Percentiles rank a stretch among this genome's conserved stretches.
These are phyloP conservation scores for Myotis planiceps DNA, from an alignment of 2,797 vertebrate species.

Conservation along the genomic window DNA sequence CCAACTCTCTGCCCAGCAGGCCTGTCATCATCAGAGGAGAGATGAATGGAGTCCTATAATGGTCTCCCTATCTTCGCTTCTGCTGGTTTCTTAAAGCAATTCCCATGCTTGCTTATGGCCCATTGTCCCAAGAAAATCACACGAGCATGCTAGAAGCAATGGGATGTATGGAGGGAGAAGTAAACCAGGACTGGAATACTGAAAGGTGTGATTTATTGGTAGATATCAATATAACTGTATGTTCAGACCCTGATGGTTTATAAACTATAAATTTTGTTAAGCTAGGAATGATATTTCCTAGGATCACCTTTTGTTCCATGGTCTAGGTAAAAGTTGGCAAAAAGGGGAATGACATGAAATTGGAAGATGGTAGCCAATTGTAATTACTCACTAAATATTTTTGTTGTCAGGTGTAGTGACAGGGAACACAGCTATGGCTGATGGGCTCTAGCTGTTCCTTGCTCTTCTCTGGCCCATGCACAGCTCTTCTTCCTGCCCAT, in stretches of 20 bases:
- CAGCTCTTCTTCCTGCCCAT: not conserved
- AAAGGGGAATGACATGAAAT: not conserved
- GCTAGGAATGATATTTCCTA: not conserved
- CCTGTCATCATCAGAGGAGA: not conserved
- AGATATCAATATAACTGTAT: not conserved
- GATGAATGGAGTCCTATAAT: no score
- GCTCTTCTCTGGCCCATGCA: fast-evolving
- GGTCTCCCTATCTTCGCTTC: fast-evolving
- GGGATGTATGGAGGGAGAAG: fast-evolving
- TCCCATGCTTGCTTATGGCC: not conserved
- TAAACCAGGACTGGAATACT: no score
- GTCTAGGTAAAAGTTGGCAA: not conserved
- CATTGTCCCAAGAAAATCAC: no score
- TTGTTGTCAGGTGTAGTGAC: not conserved
- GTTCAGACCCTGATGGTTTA: not conserved
- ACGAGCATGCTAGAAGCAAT: not conserved
- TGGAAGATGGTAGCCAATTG: not conserved
- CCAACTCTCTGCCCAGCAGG: no score
- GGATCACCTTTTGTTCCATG: not conserved
- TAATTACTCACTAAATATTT: no score
- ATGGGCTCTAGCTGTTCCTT: not conserved
- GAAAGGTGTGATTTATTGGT: not conserved
- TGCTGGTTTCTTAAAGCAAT: not conserved
- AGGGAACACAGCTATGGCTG: not conserved
- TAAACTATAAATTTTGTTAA: not conserved